Evolutionary conservation across 2,888 invertebrate genomes (phyloP), one percentile per base, ranked within the genome.

Genomic region (Hedychridium roseum): DNA sequence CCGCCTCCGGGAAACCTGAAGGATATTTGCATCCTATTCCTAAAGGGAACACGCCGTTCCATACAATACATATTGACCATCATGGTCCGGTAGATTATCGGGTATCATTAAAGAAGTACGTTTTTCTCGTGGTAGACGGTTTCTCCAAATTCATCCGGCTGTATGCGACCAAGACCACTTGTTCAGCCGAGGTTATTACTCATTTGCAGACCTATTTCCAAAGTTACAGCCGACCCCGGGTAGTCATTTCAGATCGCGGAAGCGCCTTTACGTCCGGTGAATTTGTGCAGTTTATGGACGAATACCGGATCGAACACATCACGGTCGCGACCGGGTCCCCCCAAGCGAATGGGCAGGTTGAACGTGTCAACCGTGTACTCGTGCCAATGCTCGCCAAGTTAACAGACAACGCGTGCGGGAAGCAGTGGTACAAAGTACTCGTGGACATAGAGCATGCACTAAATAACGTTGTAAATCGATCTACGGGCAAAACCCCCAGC

Each of bases 61-160:
- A 9, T 3, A 39, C 28, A 9, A 2, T 39, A 4, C 39, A 39
- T 7, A 9, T 27, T 11, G 39, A 39, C 15, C 28, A 39, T 27
- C 27, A 14, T 27, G 17, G 32, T 4, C 40, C 11, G 4, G 15
- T 11, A 7, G 11, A 23, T 5, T 32, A 16, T 5, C 15, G 30
- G 2, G 2, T 15, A 7, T 23, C 11, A 20, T 0, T 23, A 4
- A 40, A 32, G 15, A 43, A 50, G n/a, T 37, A 50, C 28, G 31
- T 52, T 16, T 37, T 54, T 12, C 41, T 57, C 6, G 43, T 54
- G 9, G 27, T 57, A 2, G 57, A 57, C 37, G 23, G 34, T 4
- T 54, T 57, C 5, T 51, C 51, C 2, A 54, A 51, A 35, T 50
- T 51, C 15, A 35, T 36, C 1, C 48, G 49, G 20, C 21, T 54